A percentile compares a stretch with the other conserved stretches of the same genome.
phyloP scores from a whole-genome alignment of 2,888 invertebrate species.

The Polietes domitor region DNA sequence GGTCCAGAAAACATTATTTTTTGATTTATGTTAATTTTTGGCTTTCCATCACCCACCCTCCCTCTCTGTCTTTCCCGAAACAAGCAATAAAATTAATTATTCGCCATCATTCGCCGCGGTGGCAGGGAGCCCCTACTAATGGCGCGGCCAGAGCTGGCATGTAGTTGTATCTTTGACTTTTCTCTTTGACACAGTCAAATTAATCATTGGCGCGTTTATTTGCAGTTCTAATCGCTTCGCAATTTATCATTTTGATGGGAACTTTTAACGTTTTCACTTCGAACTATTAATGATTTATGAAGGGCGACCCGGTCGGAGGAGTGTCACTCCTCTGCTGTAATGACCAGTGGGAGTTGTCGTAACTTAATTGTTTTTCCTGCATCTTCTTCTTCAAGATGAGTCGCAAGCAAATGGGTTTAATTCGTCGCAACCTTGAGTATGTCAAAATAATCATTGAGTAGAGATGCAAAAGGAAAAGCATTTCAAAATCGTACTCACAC shows the following conservation, averaged over 20 bases:
- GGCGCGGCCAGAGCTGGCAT: background rate
- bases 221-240: background rate
- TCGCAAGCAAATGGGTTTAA: too few relatives aligned
- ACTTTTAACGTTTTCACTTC: background rate
- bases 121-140: background rate
- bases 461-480: too few relatives aligned
- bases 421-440: too few relatives aligned
- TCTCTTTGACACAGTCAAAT: background rate
- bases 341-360: too few relatives aligned
- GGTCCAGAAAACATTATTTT: background rate
- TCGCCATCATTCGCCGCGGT: background rate
- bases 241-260: background rate
- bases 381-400: too few relatives aligned
- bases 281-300: background rate
- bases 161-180: background rate
- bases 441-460: too few relatives aligned
- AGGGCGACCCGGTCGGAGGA: background rate
- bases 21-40: conserved; percentile 25
- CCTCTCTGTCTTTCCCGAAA: too few relatives aligned
- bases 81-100: background rate
- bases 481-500: too few relatives aligned
- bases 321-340: background rate
- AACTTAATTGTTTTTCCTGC: too few relatives aligned
- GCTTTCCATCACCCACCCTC: background rate
- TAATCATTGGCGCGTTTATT: background rate